Evolutionary conservation across 2,113 vertebrate genomes (phyloP).

Genomic region (Procapra przewalskii): DNA sequence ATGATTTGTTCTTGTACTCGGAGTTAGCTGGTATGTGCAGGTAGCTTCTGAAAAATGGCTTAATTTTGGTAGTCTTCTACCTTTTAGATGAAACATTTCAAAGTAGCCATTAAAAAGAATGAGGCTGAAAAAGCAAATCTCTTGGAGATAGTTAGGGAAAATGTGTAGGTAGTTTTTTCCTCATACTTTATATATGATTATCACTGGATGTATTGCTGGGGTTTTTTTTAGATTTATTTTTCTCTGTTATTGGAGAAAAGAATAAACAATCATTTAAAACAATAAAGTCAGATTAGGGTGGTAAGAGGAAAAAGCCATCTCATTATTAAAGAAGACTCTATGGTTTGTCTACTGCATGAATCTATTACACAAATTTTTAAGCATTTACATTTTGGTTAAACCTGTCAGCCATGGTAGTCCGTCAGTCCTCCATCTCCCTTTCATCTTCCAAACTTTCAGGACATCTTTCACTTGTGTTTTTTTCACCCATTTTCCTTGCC

Average conservation of each 20-base stretch:
- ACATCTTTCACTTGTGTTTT: not conserved
- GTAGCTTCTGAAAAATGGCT: not conserved
- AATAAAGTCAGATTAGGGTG: not conserved
- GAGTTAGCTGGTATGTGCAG: not conserved
- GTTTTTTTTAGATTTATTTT: not conserved
- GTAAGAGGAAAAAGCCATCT: not conserved
- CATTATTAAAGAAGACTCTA: not conserved
- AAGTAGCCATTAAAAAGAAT: not conserved
- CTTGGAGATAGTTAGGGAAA: not conserved
- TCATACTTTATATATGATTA: not conserved
- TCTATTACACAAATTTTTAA: not conserved
- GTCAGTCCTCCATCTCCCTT: not conserved
- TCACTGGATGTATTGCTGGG: not conserved
- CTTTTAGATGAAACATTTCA: not conserved
- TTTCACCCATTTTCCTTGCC: not conserved
- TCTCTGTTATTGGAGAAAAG: slow-evolving; percentile 29
- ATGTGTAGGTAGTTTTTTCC: not conserved
- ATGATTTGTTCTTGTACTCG: not conserved
- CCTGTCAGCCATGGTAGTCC: not conserved
- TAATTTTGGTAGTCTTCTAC: not conserved
- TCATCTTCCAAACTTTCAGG: not conserved
- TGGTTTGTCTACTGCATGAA: not conserved
- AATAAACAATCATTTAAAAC: not conserved
- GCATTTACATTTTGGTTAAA: not conserved
- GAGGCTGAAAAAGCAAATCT: not conserved